phyloP scores from a whole-genome alignment of 2,797 vertebrate genomes.

The Thalassophryne amazonica region DNA sequence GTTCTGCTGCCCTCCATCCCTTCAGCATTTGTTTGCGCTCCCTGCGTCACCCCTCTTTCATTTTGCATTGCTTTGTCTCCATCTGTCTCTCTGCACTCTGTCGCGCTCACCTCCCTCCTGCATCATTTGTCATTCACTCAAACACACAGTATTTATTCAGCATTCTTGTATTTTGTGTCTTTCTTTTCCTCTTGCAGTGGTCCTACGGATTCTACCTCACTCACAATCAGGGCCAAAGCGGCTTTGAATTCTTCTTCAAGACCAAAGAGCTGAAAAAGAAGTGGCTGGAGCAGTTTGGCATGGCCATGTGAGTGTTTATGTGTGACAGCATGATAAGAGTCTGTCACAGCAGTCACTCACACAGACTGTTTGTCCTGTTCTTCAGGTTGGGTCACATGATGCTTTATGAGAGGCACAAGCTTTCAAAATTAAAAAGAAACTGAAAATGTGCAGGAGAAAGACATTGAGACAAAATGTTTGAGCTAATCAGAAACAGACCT shows the following conservation, averaged over 20 bases:
- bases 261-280: conserved; percentile 99
- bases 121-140: conserved; percentile 16
- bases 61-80: conserved; percentile 59
- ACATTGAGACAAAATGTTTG: neutral
- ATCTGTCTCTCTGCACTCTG: conserved; percentile 53
- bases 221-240: conserved; percentile 93
- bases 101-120: conserved; percentile 16
- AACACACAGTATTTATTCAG: conserved; percentile 10
- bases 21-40: conserved; percentile 36
- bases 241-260: conserved; percentile 98
- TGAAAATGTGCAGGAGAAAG: neutral
- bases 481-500: too few relatives aligned
- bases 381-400: conserved; percentile 34
- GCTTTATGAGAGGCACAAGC: conserved; percentile 16
- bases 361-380: conserved; percentile 32
- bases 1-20: conserved; percentile 30
- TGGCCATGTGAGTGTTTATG: conserved; percentile 91
- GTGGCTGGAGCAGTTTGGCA: conserved; percentile 97
- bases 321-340: conserved; percentile 4
- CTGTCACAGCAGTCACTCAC: conserved; percentile 4
- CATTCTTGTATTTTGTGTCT: neutral
- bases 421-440: neutral
- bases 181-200: conserved; percentile 80
- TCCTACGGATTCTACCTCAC: conserved; percentile 98
- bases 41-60: conserved; percentile 45